Percentiles rank a stretch among this genome's conserved stretches.
phyloP scores from a whole-genome alignment of 92 coral and sea anemone species.

The Nematostella vectensis region DNA sequence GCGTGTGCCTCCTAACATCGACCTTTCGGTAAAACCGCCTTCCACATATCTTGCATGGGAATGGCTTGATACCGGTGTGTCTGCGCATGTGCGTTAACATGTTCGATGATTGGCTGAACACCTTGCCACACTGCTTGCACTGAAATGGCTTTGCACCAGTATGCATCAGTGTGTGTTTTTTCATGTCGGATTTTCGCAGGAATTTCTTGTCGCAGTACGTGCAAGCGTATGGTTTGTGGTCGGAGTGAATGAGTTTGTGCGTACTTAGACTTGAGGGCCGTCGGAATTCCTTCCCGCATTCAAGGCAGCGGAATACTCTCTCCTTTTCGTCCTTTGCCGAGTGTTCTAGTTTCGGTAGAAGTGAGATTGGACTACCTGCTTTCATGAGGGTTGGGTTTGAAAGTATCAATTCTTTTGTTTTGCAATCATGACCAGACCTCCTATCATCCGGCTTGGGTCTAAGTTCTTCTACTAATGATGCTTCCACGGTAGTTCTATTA shows the following conservation, averaged over 20 bases:
- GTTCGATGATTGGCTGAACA: conserved; percentile 80
- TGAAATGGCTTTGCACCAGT: conserved; percentile 86
- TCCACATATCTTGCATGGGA: conserved; percentile 78
- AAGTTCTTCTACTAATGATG: too few species aligned
- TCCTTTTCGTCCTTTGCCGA: conserved; percentile 22
- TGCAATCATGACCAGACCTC: neutral
- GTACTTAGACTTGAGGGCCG: conserved; percentile 85
- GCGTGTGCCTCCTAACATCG: conserved; percentile 74
- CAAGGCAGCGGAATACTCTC: conserved; percentile 63
- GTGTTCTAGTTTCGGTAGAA: conserved; percentile 4
- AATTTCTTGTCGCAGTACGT: conserved; percentile 72
- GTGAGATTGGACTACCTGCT: neutral
- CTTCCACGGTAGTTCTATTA: neutral
- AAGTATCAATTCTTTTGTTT: conserved; percentile 11
- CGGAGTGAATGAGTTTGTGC: conserved; percentile 77
- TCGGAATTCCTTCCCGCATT: conserved; percentile 79
- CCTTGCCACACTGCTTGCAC: conserved; percentile 85
- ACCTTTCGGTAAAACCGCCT: conserved; percentile 76
- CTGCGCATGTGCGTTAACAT: conserved; percentile 85
- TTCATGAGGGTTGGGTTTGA: neutral
- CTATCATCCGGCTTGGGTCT: neutral
- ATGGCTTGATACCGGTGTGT: conserved; percentile 78
- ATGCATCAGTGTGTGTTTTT: conserved; percentile 82
- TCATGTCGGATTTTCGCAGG: conserved; percentile 87
- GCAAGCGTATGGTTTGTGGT: conserved; percentile 79